Evolutionary conservation across 2,113 vertebrate genomes (phyloP).

Genomic region (Heliornis fulica): DNA sequence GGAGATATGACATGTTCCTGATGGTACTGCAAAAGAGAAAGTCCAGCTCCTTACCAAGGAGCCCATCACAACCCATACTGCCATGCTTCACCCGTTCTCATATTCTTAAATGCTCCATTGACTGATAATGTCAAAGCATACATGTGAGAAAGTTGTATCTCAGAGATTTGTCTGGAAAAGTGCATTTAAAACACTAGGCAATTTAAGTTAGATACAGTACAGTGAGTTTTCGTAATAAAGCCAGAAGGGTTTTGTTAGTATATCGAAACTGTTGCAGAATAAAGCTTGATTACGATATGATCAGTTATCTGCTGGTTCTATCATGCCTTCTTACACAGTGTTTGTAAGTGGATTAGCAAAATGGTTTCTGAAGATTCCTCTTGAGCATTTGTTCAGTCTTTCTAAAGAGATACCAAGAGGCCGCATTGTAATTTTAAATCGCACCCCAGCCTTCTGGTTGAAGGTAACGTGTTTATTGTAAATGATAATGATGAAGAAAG

Average conservation of each 20-base stretch:
- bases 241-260: not conserved
- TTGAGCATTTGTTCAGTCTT: conserved; percentile 42
- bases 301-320: not conserved
- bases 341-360: not conserved
- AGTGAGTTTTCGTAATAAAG: not conserved
- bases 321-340: not conserved
- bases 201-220: not conserved
- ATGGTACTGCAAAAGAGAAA: not conserved
- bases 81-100: rapidly evolving
- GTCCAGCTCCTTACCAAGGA: rapidly evolving
- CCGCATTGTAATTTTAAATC: not conserved
- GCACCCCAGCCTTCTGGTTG: not conserved
- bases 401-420: conserved; percentile 12
- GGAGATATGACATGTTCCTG: not conserved
- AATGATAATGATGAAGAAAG: not conserved
- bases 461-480: not conserved
- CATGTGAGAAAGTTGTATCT: not conserved
- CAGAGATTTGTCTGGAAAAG: not conserved
- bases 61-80: rapidly evolving
- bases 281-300: not conserved
- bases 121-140: not conserved
- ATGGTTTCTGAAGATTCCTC: not conserved
- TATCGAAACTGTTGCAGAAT: not conserved
- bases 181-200: not conserved
- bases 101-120: not conserved